Conservation (phyloP, 2,888 invertebrate species). For the Sycophila texana region DNA sequence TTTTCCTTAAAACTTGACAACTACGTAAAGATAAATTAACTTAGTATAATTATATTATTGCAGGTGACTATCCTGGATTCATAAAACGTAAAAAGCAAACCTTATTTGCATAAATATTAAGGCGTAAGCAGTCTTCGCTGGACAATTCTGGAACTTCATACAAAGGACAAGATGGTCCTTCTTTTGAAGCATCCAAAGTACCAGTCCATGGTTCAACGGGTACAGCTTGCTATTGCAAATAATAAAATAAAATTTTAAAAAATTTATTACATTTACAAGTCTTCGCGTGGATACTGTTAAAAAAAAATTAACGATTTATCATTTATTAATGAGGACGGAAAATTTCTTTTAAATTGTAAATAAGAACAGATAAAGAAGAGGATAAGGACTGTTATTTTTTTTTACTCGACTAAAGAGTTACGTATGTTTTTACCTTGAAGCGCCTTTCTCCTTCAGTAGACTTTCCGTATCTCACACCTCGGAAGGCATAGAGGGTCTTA, state of each 20-base stretch:
- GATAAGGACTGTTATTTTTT: too few species aligned
- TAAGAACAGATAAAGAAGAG: not conserved
- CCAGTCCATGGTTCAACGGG: slow-evolving; percentile 77
- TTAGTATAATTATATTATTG: too few species aligned
- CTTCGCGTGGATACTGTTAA: too few species aligned
- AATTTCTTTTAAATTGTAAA: not conserved
- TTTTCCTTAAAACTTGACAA: not conserved
- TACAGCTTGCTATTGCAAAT: slow-evolving; percentile 74
- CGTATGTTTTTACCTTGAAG: slow-evolving; percentile 25
- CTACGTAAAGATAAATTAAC: not conserved
- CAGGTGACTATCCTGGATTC: too few species aligned
- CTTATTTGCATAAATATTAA: slow-evolving; percentile 80
- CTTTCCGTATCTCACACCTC: slow-evolving; percentile 64
- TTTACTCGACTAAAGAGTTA: too few species aligned
- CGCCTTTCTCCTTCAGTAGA: slow-evolving; percentile 39
- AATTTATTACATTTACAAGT: too few species aligned
- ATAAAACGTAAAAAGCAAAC: slow-evolving; percentile 60
- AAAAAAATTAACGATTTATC: too few species aligned
- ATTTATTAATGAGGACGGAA: too few species aligned
- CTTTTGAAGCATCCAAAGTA: slow-evolving; percentile 78
- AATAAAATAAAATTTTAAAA: too few species aligned
- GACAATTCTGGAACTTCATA: slow-evolving; percentile 58
- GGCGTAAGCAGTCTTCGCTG: slow-evolving; percentile 80
- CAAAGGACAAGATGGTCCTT: slow-evolving; percentile 79
- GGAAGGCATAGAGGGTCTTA: slow-evolving; percentile 62